Evolutionary conservation across 2,888 invertebrate species (phyloP), one percentile per base, ranked within the genome.

Genomic region (Graphium colonna): DNA sequence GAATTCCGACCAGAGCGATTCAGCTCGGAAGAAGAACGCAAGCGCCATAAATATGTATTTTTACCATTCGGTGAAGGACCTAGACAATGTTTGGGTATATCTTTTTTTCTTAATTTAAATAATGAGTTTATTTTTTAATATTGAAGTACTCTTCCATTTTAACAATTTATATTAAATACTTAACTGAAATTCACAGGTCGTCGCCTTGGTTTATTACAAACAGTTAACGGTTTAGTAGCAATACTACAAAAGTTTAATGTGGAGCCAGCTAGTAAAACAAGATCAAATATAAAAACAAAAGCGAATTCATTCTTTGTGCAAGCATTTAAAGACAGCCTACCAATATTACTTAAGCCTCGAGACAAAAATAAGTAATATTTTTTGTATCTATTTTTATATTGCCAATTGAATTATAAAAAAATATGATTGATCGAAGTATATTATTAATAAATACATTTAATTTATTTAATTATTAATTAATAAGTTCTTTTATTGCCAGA

Each of bases 1-100:
- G 52, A 58, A 47, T 58, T 53, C 26, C 47, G 50, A 17, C 58
- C 58, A 21, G 56, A 56, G 15, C 51, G 58, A 33, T 56, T 58
- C 21, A 18, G 7, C 3, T 46, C 53, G 3, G 53, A 56, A 26
- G 31, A 48, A 33, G 47, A 51, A 18, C 12, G 13, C 9, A 40
- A 31, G 9, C 38, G 39, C 4, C 48, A 53, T 4, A 48, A 48
- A 44, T 49, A 44, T 21, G 39, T 48, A 36, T 53, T 17, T 44
- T 17, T 53, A n/a, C 53, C 53, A 3, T 53, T 53, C 12, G 53
- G 53, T 1, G 53, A 43, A 39, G 53, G 53, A 1, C 53, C 53
- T 13, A 16, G 53, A 15, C 43, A 43, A 31, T 53, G 53, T 28
- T 33, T 53, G 17, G 53, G 53, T 53, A 44, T 43, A 15, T 18